A percentile compares a stretch with the other conserved stretches of the same genome.
These are phyloP conservation scores for Notoglanidium macrostoma DNA, from an alignment of 2,797 vertebrate genomes.

Conservation along the genomic window DNA sequence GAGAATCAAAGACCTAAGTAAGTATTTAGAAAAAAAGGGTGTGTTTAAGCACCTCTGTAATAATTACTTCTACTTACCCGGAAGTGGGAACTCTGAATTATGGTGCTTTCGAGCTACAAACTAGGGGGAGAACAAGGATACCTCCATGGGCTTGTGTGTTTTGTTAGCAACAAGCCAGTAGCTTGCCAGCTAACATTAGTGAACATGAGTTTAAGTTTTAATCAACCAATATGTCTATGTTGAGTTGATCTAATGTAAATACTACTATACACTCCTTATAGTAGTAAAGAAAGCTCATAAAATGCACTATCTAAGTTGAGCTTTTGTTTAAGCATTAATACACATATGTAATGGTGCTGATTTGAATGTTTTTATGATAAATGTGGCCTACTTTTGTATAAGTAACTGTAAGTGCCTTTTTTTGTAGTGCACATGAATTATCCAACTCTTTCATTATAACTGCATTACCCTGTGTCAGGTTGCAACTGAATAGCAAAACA, in stretches of 20 bases:
- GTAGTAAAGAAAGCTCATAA: neutral
- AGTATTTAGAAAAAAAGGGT: constrained; percentile 61
- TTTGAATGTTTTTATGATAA: neutral
- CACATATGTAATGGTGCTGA: neutral
- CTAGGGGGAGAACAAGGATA: neutral
- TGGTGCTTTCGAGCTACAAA: neutral
- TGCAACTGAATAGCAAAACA: neutral
- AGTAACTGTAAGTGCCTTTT: no score
- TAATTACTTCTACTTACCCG: neutral
- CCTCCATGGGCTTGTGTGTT: no score
- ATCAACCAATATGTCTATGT: neutral
- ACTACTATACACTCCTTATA: neutral
- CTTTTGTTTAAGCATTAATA: neutral
- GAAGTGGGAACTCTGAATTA: neutral
- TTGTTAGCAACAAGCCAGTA: neutral
- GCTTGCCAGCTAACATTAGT: neutral
- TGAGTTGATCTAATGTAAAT: neutral
- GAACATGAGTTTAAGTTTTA: neutral
- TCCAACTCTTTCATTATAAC: neutral
- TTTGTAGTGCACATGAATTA: neutral
- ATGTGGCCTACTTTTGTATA: neutral
- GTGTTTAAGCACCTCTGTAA: neutral
- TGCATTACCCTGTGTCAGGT: neutral
- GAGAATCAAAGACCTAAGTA: constrained; percentile 85
- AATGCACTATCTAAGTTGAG: neutral